Base-by-base conservation (phyloP, 2,888 invertebrate species). In the Lasioglossum malachurum region DNA sequence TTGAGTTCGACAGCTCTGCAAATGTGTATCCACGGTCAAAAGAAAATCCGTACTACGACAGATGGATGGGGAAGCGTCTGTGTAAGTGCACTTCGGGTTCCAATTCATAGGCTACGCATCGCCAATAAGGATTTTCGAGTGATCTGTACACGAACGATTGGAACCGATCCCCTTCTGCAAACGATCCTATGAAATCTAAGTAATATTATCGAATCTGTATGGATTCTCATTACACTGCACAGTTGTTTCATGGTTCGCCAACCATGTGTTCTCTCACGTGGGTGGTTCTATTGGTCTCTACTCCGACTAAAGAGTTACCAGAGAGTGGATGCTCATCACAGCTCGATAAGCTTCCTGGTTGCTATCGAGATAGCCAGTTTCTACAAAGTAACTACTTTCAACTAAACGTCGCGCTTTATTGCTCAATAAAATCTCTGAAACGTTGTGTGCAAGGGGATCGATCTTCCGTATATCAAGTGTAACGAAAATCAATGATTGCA, bases 221-320 rank as follows among this genome's bases (percentile, higher is more conserved):
- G 76, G 49, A 82, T 88, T 87, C 75, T 87, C 75, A 84, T 81
- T 83, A 89, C 84, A 87, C 75, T 75, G 80, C 82, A 44, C 82
- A 75, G 57, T 83, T 76, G 89, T 78, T 91, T 84, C 78, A 87
- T 86, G 88, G 83, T 80, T 82, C 86, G 87, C 86, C 86, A 87
- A 88, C 88, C 91, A 72, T 89, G 85, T 87, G 81, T 83, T 84
- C 77, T 88, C 85, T 89, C 90, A 86, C 88, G 84, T 91, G 89
- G 84, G 16, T 78, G 90, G 83, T 76, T 86, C 83, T 83, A 87
- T 89, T 88, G 91, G 88, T 80, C 85, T 89, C 27, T 64, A 64
- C 31, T 64, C 76, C 60, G 79, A 76, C 78, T 82, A 87, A 90
- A 88, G 89, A 90, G 82, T 86, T 83, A 77, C 53, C 67, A 81